Evolutionary conservation across 2,113 vertebrate genomes (phyloP).

Genomic region (Colaptes auratus): DNA sequence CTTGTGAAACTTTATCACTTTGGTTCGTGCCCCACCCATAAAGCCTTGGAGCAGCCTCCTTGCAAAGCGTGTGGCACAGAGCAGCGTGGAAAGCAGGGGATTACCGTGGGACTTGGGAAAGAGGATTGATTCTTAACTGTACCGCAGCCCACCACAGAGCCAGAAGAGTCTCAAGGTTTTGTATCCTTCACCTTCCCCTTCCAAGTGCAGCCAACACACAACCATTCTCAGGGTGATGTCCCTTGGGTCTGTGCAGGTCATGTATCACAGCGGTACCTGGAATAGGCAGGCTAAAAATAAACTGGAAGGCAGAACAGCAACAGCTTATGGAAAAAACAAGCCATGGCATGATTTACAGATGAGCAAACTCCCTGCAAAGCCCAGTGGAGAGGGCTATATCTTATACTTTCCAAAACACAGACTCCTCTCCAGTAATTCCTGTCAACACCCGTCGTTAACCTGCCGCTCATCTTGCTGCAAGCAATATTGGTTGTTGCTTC

Average conservation of each 20-base stretch:
- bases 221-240: not conserved
- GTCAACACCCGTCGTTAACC: not conserved
- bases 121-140: not conserved
- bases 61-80: not conserved
- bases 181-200: not conserved
- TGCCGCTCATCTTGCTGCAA: not conserved
- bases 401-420: not conserved
- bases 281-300: not conserved
- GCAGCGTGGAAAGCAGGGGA: not conserved
- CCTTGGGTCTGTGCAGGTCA: rapidly evolving
- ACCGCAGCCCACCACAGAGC: not conserved
- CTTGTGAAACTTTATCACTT: not conserved
- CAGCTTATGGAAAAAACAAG: not conserved
- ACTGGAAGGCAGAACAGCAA: not conserved
- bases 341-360: not conserved
- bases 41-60: rapidly evolving
- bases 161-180: not conserved
- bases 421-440: not conserved
- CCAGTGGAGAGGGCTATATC: not conserved
- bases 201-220: not conserved
- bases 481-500: not conserved
- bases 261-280: not conserved
- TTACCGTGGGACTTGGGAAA: not conserved
- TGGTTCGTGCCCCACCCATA: not conserved
- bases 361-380: not conserved